Conservation (phyloP, 1,140 invertebrate genomes). For the Thereuonema tuberculata region DNA sequence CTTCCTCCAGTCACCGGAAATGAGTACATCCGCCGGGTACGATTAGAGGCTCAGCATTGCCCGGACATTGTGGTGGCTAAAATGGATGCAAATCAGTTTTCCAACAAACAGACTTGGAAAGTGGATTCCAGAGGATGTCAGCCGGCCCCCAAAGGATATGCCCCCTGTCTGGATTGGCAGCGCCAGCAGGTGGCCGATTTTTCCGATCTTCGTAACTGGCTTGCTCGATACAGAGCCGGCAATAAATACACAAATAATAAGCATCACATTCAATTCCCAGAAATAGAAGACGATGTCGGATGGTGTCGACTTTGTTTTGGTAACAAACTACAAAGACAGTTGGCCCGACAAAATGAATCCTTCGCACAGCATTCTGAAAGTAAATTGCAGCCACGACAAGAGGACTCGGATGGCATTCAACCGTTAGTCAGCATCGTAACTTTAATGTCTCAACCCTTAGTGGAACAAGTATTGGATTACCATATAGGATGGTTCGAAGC, state of each 20-base stretch:
- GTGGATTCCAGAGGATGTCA: slow-evolving; percentile 21
- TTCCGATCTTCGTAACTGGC: slow-evolving; percentile 24
- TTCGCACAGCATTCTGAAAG: slow-evolving; percentile 15
- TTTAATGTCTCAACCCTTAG: slow-evolving; percentile 24
- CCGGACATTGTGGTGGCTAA: slow-evolving; percentile 38
- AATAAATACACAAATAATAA: slow-evolving; percentile 27
- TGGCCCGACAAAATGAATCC: slow-evolving; percentile 11
- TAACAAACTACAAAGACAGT: slow-evolving; percentile 17
- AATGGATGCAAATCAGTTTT: slow-evolving; percentile 31
- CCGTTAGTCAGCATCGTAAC: slow-evolving; percentile 5
- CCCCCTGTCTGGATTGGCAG: slow-evolving; percentile 37
- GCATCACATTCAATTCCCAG: slow-evolving; percentile 17
- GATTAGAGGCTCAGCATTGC: slow-evolving; percentile 39
- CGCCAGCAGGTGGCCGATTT: slow-evolving; percentile 38
- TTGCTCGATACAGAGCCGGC: slow-evolving; percentile 29
- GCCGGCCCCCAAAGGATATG: slow-evolving; percentile 33
- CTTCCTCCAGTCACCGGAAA: slow-evolving; percentile 38
- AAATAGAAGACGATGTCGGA: slow-evolving; percentile 26
- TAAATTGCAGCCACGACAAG: slow-evolving; percentile 33
- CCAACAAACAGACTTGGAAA: slow-evolving; percentile 21
- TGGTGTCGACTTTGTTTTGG: slow-evolving; percentile 36
- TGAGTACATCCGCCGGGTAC: slow-evolving; percentile 42
- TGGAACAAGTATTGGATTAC: slow-evolving; percentile 39
- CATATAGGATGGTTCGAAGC: slow-evolving; percentile 36
- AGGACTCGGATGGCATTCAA: slow-evolving; percentile 27